A percentile compares a stretch with the other conserved stretches of the same genome.
These are phyloP conservation scores for Lethrus apterus DNA, from an alignment of 1,140 invertebrate species.

Conservation along the genomic window DNA sequence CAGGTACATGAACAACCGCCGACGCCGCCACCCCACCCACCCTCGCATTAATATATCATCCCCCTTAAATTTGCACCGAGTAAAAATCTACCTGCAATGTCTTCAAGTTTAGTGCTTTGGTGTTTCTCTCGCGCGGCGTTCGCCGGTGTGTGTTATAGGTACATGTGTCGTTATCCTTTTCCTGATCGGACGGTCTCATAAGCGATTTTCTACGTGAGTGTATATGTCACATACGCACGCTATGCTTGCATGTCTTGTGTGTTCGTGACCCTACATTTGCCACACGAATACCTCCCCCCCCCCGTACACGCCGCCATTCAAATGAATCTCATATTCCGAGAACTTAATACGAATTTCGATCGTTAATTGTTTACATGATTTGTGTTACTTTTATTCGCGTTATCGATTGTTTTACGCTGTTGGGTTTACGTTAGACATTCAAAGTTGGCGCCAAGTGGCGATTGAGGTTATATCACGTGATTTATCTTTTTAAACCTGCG, in stretches of 20 bases:
- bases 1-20: constrained; percentile 11
- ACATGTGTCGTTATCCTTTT: not conserved
- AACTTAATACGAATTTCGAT: constrained; percentile 25
- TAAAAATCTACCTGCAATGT: constrained; percentile 11
- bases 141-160: not conserved
- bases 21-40: not conserved
- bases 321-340: constrained; percentile 23
- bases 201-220: constrained; percentile 18
- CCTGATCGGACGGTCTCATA: constrained; percentile 2
- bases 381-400: constrained; percentile 17
- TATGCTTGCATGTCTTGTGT: constrained; percentile 21
- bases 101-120: not conserved
- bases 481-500: too few species aligned
- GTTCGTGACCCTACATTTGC: constrained; percentile 16
- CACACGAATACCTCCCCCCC: not conserved
- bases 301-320: too few species aligned
- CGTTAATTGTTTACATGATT: constrained; percentile 29
- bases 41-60: constrained; percentile 1
- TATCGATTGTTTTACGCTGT: too few species aligned
- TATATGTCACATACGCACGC: constrained; percentile 25
- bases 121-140: not conserved
- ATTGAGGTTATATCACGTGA: too few species aligned
- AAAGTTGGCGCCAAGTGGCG: too few species aligned
- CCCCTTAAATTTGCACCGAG: constrained; percentile 5
- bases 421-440: too few species aligned